phyloP scores from a whole-genome alignment of 2,113 vertebrate species.

The Raja brachyura region DNA sequence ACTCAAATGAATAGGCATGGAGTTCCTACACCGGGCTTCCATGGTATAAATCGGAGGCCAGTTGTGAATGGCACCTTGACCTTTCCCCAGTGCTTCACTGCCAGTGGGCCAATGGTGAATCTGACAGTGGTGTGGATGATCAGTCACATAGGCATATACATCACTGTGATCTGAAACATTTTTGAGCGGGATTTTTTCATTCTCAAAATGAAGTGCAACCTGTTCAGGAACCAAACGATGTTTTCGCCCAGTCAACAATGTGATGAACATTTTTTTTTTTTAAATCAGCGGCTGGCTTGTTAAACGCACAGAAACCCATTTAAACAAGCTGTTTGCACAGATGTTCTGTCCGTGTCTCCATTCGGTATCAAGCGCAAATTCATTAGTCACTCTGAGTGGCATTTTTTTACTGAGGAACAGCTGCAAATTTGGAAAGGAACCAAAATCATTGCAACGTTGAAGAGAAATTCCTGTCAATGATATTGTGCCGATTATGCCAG shows the following conservation, averaged over 20 bases:
- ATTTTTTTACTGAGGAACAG: not conserved
- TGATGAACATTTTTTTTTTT: not conserved
- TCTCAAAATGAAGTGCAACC: not conserved
- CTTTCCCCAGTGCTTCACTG: too few species aligned
- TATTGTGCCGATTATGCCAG: not conserved
- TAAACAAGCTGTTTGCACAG: not conserved
- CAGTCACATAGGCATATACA: too few species aligned
- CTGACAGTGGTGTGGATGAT: too few species aligned
- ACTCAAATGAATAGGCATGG: too few species aligned
- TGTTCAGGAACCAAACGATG: not conserved
- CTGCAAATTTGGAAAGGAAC: not conserved
- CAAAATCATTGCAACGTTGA: conserved; percentile 13
- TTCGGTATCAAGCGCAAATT: not conserved
- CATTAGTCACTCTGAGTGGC: not conserved
- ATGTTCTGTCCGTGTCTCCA: not conserved
- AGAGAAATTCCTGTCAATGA: not conserved
- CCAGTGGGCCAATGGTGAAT: too few species aligned
- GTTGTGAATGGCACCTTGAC: too few species aligned
- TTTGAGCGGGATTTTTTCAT: not conserved
- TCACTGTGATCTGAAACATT: too few species aligned
- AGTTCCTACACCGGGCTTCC: too few species aligned
- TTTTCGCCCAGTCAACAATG: not conserved
- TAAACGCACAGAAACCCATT: not conserved
- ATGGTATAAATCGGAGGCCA: too few species aligned
- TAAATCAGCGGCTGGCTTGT: not conserved